These are phyloP conservation scores for Henricia sp. DNA, from an alignment of 53 echinoderm and acorn worm genomes.

Conservation along the genomic window DNA sequence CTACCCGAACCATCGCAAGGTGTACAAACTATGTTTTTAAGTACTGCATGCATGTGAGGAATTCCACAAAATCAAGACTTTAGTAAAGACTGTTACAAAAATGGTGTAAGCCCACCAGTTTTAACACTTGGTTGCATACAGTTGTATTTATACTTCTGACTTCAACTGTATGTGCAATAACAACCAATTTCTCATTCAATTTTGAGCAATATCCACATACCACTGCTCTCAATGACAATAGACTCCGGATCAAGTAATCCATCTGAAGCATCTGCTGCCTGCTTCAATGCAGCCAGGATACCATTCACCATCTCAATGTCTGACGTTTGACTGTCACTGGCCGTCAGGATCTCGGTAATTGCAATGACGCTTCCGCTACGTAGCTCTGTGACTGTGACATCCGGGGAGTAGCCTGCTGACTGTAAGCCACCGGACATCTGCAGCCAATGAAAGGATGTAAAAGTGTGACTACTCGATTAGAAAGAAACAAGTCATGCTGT, in stretches of 20 bases:
- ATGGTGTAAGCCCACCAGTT: too few relatives aligned
- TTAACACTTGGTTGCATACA: too few relatives aligned
- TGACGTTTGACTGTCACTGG: constrained; percentile 6
- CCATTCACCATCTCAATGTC: constrained; percentile 13
- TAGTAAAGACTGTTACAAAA: too few relatives aligned
- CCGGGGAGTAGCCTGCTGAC: constrained; percentile 18
- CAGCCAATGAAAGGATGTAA: constrained; percentile 12
- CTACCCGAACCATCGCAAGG: too few relatives aligned
- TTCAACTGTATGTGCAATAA: too few relatives aligned
- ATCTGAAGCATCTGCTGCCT: constrained; percentile 50
- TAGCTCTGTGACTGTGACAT: constrained; percentile 28
- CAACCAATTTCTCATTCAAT: too few relatives aligned
- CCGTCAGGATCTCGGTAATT: constrained; percentile 34
- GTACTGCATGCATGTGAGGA: too few relatives aligned
- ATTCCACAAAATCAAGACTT: too few relatives aligned
- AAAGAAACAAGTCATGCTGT: background rate
- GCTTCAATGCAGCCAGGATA: constrained; percentile 19
- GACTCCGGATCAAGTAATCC: constrained; percentile 68
- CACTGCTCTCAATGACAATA: constrained; percentile 54
- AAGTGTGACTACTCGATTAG: constrained; percentile 24
- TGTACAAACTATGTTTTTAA: too few relatives aligned
- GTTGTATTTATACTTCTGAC: too few relatives aligned
- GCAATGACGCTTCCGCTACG: constrained; percentile 62
- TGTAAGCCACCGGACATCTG: constrained; percentile 27
- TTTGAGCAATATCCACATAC: constrained; percentile 31